Percentiles rank a stretch among this genome's conserved stretches.
phyloP scores from a whole-genome alignment of 2,888 invertebrate species.

The Zonitis immaculata region DNA sequence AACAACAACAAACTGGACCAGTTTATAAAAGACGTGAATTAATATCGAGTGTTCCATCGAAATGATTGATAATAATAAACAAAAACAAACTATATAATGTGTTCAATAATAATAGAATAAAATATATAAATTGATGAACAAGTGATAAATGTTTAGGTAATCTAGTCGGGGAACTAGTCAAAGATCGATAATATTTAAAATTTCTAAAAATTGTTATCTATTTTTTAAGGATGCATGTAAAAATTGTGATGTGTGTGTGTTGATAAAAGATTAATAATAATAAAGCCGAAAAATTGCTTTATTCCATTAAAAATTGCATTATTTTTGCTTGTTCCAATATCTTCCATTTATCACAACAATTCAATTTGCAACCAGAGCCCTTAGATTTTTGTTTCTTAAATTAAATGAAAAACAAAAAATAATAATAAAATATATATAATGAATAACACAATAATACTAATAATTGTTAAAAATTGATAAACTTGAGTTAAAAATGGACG shows the following conservation, averaged over 20 bases:
- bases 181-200: constrained; percentile 14
- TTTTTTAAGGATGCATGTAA: constrained; percentile 34
- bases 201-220: constrained; percentile 32
- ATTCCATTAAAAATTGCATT: neutral
- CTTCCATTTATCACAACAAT: neutral
- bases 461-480: neutral
- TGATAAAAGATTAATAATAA: constrained; percentile 11
- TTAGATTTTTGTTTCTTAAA: neutral
- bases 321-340: too few species aligned
- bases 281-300: neutral
- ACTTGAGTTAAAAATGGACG: neutral
- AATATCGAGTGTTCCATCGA: constrained; percentile 67
- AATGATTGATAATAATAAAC: too few species aligned
- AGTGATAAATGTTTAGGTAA: constrained; percentile 32
- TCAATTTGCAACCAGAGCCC: neutral
- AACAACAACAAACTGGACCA: constrained; percentile 49
- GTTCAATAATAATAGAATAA: constrained; percentile 31
- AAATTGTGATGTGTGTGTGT: constrained; percentile 22
- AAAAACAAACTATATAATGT: constrained; percentile 20
- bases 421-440: constrained; percentile 1
- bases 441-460: neutral
- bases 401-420: neutral
- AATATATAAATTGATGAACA: constrained; percentile 20
- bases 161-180: constrained; percentile 29
- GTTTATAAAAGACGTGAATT: constrained; percentile 77